Conservation (phyloP, 1,140 invertebrate species). For the Limonius californicus region DNA sequence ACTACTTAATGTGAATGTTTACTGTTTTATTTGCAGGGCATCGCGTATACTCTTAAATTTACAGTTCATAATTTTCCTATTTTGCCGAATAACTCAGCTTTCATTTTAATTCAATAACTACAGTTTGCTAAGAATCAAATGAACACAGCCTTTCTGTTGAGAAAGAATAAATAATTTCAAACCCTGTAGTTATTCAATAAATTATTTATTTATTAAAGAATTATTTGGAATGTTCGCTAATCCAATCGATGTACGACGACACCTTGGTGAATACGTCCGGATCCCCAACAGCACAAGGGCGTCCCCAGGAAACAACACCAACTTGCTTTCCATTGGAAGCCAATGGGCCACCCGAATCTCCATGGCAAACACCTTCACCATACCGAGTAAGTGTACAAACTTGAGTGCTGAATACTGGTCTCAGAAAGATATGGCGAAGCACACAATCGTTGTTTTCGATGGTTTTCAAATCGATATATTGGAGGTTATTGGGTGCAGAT, state of each 20-base stretch:
- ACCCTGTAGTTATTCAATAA: too few relatives aligned
- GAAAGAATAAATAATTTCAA: too few relatives aligned
- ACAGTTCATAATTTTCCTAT: too few relatives aligned
- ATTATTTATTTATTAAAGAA: too few relatives aligned
- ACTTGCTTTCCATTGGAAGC: constrained; percentile 26
- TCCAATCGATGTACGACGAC: constrained; percentile 40
- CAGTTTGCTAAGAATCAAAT: too few relatives aligned
- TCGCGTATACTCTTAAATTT: too few relatives aligned
- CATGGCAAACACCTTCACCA: constrained; percentile 57
- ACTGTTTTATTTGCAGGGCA: too few relatives aligned
- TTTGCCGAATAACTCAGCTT: too few relatives aligned
- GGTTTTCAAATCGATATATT: constrained; percentile 40
- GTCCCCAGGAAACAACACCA: constrained; percentile 53
- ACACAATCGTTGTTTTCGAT: constrained; percentile 43
- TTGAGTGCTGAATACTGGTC: constrained; percentile 46
- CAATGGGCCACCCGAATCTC: constrained; percentile 60
- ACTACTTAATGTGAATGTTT: too few relatives aligned
- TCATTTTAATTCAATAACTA: too few relatives aligned
- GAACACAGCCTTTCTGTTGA: too few relatives aligned
- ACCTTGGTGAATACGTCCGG: constrained; percentile 52
- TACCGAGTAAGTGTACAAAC: constrained; percentile 59
- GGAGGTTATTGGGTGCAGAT: constrained; percentile 37
- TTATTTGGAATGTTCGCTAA: too few relatives aligned
- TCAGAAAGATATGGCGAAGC: constrained; percentile 29
- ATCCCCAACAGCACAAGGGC: constrained; percentile 48